These are phyloP conservation scores for Lepilemur septentrionalis DNA, from an alignment of 2,797 vertebrate genomes.

Conservation along the genomic window DNA sequence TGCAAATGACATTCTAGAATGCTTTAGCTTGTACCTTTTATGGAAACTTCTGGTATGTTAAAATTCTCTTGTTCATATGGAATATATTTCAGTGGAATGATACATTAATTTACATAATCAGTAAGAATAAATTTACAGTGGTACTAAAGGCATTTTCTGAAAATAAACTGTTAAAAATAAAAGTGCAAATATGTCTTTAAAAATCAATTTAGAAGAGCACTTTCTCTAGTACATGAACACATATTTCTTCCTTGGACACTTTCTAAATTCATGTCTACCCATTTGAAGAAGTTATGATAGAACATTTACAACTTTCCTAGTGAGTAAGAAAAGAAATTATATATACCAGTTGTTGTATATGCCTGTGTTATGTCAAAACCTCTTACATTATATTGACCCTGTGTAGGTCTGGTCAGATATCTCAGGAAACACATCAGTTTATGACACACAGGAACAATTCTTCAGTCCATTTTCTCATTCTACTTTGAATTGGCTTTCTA, in stretches of 20 bases:
- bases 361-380: constrained; percentile 1
- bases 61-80: not conserved
- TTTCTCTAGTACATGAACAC: not conserved
- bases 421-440: not conserved
- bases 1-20: not conserved
- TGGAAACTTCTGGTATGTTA: not conserved
- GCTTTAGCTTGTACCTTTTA: not conserved
- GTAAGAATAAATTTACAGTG: not conserved
- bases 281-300: constrained; percentile 4
- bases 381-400: constrained; percentile 6
- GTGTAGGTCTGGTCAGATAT: not conserved
- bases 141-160: not conserved
- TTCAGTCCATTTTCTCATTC: not conserved
- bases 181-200: not conserved
- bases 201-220: not conserved
- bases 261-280: not conserved
- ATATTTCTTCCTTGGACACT: not conserved
- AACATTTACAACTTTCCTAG: not conserved
- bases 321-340: not conserved
- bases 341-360: not conserved
- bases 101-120: not conserved
- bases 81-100: not conserved
- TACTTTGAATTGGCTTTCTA: not conserved
- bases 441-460: not conserved
- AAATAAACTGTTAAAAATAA: not conserved